Percentiles rank a stretch among this genome's conserved stretches.
Conservation (phyloP, 2,888 invertebrate species). For the Papilio gigon region DNA sequence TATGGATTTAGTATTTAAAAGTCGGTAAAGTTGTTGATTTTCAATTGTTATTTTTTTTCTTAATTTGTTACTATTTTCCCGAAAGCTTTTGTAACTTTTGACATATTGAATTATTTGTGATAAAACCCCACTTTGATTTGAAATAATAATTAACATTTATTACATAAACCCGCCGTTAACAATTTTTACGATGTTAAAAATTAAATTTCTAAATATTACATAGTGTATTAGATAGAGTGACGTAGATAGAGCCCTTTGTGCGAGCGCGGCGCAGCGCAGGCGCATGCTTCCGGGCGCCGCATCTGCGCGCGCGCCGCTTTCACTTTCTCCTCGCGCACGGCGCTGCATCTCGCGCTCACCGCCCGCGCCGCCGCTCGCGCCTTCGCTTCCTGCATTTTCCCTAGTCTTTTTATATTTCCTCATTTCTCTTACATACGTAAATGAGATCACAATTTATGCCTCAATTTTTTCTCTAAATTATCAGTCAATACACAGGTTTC, state of each 20-base stretch:
- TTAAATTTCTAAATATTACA: conserved; percentile 42
- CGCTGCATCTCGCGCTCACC: conserved; percentile 68
- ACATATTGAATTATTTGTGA: background rate
- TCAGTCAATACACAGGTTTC: background rate
- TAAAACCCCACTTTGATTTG: background rate
- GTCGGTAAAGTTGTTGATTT: conserved; percentile 76
- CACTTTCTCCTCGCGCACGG: conserved; percentile 75
- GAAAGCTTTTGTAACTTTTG: conserved; percentile 8
- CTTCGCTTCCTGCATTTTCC: conserved; percentile 69
- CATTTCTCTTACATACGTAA: conserved; percentile 64
- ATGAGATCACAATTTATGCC: conserved; percentile 29
- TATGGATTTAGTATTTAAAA: conserved; percentile 81
- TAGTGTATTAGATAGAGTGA: conserved; percentile 30
- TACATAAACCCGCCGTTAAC: background rate
- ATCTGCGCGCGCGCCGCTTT: conserved; percentile 78
- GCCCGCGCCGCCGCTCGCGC: conserved; percentile 53
- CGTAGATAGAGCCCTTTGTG: conserved; percentile 59
- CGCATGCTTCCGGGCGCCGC: conserved; percentile 76
- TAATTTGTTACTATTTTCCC: conserved; percentile 39
- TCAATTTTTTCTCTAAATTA: background rate
- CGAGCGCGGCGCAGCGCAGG: conserved; percentile 52
- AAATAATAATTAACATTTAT: background rate
- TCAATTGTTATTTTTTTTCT: conserved; percentile 43
- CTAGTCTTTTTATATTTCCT: conserved; percentile 51
- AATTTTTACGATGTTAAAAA: background rate